phyloP scores from a whole-genome alignment of 92 coral and sea anemone species.

The Metridium senile region DNA sequence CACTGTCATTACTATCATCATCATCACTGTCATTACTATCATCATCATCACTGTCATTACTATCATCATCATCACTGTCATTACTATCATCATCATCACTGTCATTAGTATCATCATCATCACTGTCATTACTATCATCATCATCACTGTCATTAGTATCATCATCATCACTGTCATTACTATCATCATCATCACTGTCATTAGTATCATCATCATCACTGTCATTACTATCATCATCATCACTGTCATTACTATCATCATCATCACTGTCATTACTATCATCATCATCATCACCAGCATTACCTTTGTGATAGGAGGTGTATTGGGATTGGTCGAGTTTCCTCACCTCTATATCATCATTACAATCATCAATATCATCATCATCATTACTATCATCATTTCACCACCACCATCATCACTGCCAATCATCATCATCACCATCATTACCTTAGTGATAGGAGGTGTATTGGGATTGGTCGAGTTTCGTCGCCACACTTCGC shows the following conservation, averaged over 20 bases:
- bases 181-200: background rate
- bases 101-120: background rate
- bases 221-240: background rate
- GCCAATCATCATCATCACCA: background rate
- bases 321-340: conserved; percentile 55
- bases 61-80: background rate
- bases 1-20: background rate
- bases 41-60: background rate
- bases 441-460: conserved; percentile 77
- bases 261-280: background rate
- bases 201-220: background rate
- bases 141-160: background rate
- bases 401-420: background rate
- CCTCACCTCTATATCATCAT: conserved; percentile 45
- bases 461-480: conserved; percentile 63
- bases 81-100: background rate
- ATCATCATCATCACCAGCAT: background rate
- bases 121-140: background rate
- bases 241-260: background rate
- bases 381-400: background rate
- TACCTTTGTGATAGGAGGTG: conserved; percentile 39
- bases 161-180: background rate
- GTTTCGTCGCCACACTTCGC: conserved; percentile 78
- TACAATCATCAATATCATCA: background rate
- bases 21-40: background rate